Base-by-base conservation (phyloP, 2,888 invertebrate genomes). In the Anoncus sp. region DNA sequence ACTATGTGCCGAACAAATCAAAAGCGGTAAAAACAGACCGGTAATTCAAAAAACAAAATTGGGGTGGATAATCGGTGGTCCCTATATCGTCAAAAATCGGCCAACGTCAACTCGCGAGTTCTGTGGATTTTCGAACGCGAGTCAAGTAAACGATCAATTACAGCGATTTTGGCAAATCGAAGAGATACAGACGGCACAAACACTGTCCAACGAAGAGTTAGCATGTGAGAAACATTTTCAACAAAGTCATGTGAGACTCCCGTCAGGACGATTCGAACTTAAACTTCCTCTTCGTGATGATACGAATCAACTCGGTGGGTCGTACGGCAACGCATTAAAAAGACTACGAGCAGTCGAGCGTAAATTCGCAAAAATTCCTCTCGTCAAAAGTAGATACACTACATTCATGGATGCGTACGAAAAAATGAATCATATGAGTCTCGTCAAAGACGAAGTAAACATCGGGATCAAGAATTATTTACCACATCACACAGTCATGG, bases 401-500 rank as follows among this genome's bases (percentile, higher is more conserved):
- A 20, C 31, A 1, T 78, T 81, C 27, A 74, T 82, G 59, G 40
- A 74, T 0, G 81, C 79, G 57, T 81, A 79, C 47, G 43, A 65
- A 16, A 35, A 12, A 3, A 51, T 75, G 31, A 66, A 51, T 3
- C 69, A 59, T 18, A 59, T 69, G 69, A 69, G 45, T 14, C 1
- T 27, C 1, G 47, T 69, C 16, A 14, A 47, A 6, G 57, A 57
- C 35, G 62, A 65, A 4, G 24, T 3, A 10, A 43, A 47, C 7
- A 12, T 22, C 7, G 12, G 1, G 9, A 55, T 4, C 3, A 14
- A 40, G n/a, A 80, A 69, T 47, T 87, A 84, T 59, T 57, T 88
- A 2, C 86, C 86, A 18, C 86, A 87, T 77, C 87, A 87, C 31
- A 55, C 82, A 0, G 85, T 88, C 1, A 80, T 75, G 9, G 77